A percentile compares a stretch with the other conserved stretches of the same genome.
Evolutionary conservation across 2,888 invertebrate genomes (phyloP).

Genomic region (Adineta ricciae): DNA sequence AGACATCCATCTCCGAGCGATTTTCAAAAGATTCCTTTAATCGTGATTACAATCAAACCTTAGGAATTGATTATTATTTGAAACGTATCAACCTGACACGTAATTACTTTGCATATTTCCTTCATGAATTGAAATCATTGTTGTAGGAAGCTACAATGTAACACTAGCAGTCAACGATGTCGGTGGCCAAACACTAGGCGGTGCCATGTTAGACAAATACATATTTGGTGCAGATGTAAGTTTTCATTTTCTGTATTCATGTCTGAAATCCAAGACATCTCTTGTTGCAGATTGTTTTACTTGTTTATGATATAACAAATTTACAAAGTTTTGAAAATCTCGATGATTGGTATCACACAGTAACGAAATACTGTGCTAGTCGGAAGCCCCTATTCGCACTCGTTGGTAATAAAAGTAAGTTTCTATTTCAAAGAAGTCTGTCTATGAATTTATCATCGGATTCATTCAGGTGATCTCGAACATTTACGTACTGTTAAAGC

Average conservation of each 20-base stretch:
- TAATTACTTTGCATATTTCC: conserved; percentile 37
- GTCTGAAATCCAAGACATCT: too few relatives aligned
- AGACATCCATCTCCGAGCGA: conserved; percentile 61
- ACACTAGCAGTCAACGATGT: conserved; percentile 72
- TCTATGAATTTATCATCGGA: too few relatives aligned
- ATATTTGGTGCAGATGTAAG: conserved; percentile 52
- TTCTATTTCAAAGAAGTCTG: background rate
- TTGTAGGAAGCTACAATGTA: conserved; percentile 54
- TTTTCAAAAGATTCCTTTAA: conserved; percentile 63
- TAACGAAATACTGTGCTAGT: conserved; percentile 46
- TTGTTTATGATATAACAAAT: conserved; percentile 75
- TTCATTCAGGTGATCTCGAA: conserved; percentile 52
- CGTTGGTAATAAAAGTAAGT: background rate
- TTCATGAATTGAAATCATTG: too few relatives aligned
- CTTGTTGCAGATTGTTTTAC: conserved; percentile 68
- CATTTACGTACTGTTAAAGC: conserved; percentile 52
- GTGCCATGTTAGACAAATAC: conserved; percentile 65
- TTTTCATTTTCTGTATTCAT: conserved; percentile 35
- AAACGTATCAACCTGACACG: conserved; percentile 59
- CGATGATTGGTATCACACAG: conserved; percentile 60
- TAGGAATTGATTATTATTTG: conserved; percentile 65
- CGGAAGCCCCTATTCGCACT: conserved; percentile 51
- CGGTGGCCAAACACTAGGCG: conserved; percentile 66
- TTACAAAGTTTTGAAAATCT: conserved; percentile 68
- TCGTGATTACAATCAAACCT: conserved; percentile 56